A percentile compares a stretch with the other conserved stretches of the same genome.
phyloP scores from a whole-genome alignment of 2,888 invertebrate species.

The Netelia fuscicornis region DNA sequence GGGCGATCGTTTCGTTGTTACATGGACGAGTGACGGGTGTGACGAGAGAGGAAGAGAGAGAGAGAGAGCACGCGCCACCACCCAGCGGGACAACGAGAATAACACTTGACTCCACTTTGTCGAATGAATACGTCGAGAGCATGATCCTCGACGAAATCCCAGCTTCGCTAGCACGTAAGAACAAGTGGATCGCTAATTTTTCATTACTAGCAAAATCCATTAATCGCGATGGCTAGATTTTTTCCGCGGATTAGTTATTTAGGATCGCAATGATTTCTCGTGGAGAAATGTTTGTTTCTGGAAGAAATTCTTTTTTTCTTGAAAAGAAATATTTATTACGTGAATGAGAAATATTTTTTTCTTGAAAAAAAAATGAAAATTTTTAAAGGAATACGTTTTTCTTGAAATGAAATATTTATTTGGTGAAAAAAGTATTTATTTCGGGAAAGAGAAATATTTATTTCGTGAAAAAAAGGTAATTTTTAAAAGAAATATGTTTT shows the following conservation, averaged over 20 bases:
- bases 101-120: slow-evolving; percentile 80
- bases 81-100: slow-evolving; percentile 73
- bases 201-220: background rate
- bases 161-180: background rate
- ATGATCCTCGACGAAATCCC: slow-evolving; percentile 25
- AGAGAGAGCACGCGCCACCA: slow-evolving; percentile 60
- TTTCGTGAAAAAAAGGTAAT: too few species aligned
- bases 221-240: background rate
- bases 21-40: slow-evolving; percentile 43
- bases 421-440: too few species aligned
- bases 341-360: too few species aligned
- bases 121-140: slow-evolving; percentile 61
- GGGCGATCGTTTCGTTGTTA: slow-evolving; percentile 31
- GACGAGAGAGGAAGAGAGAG: slow-evolving; percentile 37
- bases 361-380: too few species aligned
- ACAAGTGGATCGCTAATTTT: background rate
- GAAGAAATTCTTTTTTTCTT: too few species aligned
- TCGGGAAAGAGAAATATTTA: too few species aligned
- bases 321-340: too few species aligned
- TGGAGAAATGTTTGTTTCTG: too few species aligned
- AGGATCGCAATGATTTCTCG: background rate
- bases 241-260: background rate
- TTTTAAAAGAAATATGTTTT: too few species aligned
- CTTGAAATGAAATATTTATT: too few species aligned
- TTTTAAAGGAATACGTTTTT: too few species aligned